Evolutionary conservation across 2,888 invertebrate species (phyloP).

Genomic region (Epicampocera succincta): DNA sequence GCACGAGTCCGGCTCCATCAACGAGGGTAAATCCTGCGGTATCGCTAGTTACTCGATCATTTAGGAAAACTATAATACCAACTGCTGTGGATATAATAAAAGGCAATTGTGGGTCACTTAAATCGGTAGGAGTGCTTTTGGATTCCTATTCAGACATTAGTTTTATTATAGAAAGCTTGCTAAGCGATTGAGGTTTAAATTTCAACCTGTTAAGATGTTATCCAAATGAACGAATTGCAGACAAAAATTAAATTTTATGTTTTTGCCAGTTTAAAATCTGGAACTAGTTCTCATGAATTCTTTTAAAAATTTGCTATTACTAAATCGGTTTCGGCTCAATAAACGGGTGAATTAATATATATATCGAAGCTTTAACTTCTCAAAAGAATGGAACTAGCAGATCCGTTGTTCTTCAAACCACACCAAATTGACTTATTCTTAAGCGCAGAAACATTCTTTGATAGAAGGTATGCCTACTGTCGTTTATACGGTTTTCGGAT

Average conservation of each 20-base stretch:
- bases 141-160: slow-evolving; percentile 18
- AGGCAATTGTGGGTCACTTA: slow-evolving; percentile 20
- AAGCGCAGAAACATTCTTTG: neutral
- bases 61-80: too few species aligned
- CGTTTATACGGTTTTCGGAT: slow-evolving; percentile 7
- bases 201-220: neutral
- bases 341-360: neutral
- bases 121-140: slow-evolving; percentile 37
- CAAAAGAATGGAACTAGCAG: neutral
- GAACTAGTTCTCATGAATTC: neutral
- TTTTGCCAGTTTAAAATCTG: slow-evolving; percentile 4
- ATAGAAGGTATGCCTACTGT: too few species aligned
- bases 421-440: neutral
- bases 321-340: slow-evolving; percentile 1
- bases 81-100: slow-evolving; percentile 35
- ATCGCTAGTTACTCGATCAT: too few species aligned
- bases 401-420: neutral
- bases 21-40: neutral
- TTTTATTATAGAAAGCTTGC: slow-evolving; percentile 3
- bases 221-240: neutral
- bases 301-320: neutral
- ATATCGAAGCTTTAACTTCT: neutral
- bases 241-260: neutral
- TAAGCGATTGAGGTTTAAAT: neutral
- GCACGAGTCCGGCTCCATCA: neutral